Percentiles rank a stretch among this genome's conserved stretches.
phyloP scores from a whole-genome alignment of 2,113 vertebrate species.

The Neopipo cinnamomea region DNA sequence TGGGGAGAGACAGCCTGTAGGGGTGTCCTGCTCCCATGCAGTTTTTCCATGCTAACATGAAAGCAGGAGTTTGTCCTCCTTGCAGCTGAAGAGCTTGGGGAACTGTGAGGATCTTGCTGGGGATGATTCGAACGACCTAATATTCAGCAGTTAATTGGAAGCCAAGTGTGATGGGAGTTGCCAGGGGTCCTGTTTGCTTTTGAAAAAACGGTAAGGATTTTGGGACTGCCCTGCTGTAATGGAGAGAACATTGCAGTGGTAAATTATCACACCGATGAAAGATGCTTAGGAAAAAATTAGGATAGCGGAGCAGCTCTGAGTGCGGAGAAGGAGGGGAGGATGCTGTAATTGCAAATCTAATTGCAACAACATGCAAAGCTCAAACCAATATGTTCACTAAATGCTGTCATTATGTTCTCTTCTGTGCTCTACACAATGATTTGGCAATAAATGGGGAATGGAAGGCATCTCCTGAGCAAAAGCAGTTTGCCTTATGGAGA shows the following conservation, averaged over 20 bases:
- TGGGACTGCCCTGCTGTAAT: background rate
- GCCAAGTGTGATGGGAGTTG: background rate
- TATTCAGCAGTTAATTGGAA: background rate
- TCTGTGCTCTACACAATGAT: background rate
- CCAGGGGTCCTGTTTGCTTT: background rate
- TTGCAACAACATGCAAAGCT: constrained; percentile 5
- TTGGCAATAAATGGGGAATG: background rate
- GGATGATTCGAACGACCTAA: background rate
- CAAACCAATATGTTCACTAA: background rate
- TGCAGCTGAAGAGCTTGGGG: background rate
- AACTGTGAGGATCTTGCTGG: background rate
- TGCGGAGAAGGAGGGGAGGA: background rate
- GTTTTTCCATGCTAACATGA: background rate
- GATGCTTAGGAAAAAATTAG: background rate
- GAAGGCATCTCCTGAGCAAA: background rate
- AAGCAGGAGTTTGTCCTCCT: background rate
- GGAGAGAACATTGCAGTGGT: background rate
- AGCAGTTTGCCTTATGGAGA: background rate
- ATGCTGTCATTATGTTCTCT: background rate
- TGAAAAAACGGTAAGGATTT: background rate
- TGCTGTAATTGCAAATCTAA: constrained; percentile 10
- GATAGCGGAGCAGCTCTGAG: background rate
- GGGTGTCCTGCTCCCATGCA: background rate
- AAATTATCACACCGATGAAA: background rate
- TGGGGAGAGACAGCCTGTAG: background rate